These are phyloP conservation scores for Dysmachus trigonus DNA, from an alignment of 2,888 invertebrate genomes.

Conservation along the genomic window DNA sequence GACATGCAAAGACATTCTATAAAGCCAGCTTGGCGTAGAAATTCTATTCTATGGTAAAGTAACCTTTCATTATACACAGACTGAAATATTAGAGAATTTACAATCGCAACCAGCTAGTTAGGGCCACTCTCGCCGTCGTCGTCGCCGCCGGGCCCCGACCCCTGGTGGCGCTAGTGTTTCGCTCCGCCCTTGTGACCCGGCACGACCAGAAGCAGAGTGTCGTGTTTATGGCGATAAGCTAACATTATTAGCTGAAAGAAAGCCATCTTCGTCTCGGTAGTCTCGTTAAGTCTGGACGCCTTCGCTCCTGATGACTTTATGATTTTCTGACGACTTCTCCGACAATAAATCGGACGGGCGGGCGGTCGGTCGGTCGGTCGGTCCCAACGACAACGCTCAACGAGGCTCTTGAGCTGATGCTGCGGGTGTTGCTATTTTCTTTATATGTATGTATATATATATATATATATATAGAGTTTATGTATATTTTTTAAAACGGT, in stretches of 20 bases:
- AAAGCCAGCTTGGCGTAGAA: neutral
- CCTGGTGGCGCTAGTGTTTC: neutral
- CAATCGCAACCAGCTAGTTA: constrained; percentile 19
- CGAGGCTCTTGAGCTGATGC: neutral
- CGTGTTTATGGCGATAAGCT: constrained; percentile 42
- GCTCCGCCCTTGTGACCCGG: neutral
- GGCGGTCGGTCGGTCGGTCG: too few relatives aligned
- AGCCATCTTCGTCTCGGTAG: constrained; percentile 33
- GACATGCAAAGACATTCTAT: neutral
- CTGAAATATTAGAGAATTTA: constrained; percentile 19
- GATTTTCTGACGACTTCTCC: constrained; percentile 41
- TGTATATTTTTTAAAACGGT: neutral
- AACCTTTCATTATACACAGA: neutral
- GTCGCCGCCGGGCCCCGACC: neutral
- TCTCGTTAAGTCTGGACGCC: constrained; percentile 39
- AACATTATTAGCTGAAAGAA: constrained; percentile 40
- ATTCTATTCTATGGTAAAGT: neutral
- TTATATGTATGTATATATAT: too few relatives aligned
- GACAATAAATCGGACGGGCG: constrained; percentile 9
- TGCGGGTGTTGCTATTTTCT: neutral
- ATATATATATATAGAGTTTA: too few relatives aligned
- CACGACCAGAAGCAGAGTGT: constrained; percentile 24
- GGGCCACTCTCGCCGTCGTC: neutral
- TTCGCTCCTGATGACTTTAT: constrained; percentile 37
- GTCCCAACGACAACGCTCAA: neutral